Conservation (phyloP, 2,888 invertebrate species). For the Parelbella ahira region DNA sequence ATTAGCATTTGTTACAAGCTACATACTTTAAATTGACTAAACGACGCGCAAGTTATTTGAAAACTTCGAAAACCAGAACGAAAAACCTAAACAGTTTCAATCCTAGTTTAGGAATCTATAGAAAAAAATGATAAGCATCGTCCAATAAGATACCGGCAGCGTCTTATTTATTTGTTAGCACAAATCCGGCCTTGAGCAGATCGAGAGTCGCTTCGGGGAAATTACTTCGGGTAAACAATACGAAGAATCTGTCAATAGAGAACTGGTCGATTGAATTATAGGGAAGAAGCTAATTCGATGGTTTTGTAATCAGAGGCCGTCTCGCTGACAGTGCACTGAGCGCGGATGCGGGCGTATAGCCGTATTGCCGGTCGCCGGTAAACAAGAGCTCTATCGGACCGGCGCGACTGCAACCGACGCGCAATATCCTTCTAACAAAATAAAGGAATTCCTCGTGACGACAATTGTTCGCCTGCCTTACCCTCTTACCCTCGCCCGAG, state of each 20-base stretch:
- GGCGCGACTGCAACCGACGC: slow-evolving; percentile 73
- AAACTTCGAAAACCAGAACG: no score
- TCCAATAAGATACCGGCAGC: slow-evolving; percentile 61
- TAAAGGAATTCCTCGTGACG: slow-evolving; percentile 72
- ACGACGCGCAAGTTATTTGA: no score
- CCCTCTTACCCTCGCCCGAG: slow-evolving; percentile 68
- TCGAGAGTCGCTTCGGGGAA: slow-evolving; percentile 42
- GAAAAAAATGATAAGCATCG: slow-evolving; percentile 74
- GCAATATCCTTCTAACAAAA: slow-evolving; percentile 78
- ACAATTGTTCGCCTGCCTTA: slow-evolving; percentile 71
- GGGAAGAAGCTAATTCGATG: slow-evolving; percentile 32
- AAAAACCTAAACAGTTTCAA: no score
- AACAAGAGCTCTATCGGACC: slow-evolving; percentile 57
- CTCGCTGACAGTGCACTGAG: slow-evolving; percentile 44
- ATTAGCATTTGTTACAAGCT: no score
- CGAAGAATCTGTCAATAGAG: slow-evolving; percentile 30
- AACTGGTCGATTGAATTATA: slow-evolving; percentile 35
- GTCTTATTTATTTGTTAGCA: slow-evolving; percentile 65
- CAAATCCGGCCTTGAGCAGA: slow-evolving; percentile 61
- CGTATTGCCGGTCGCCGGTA: slow-evolving; percentile 57
- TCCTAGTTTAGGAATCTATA: slow-evolving; percentile 36
- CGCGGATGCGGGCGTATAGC: slow-evolving; percentile 49
- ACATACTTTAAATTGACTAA: no score
- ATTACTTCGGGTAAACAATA: slow-evolving; percentile 41
- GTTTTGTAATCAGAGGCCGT: slow-evolving; percentile 41